phyloP scores from a whole-genome alignment of 2,797 vertebrate genomes.

The Sorex maritimensis region DNA sequence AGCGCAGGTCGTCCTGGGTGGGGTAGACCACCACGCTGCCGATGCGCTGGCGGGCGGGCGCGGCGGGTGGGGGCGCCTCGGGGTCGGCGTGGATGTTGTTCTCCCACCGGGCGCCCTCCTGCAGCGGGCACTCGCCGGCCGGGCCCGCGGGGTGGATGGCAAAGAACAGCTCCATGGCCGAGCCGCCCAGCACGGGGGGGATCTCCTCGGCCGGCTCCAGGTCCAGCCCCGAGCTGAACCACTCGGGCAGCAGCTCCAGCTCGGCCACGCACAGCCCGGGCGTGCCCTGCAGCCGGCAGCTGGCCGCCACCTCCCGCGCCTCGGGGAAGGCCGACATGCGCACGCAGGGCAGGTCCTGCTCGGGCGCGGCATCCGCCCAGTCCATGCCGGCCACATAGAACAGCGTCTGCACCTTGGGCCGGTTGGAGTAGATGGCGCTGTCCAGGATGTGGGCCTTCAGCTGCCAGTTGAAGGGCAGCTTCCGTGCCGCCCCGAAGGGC shows the following conservation, averaged over 20 bases:
- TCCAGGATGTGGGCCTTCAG: constrained; percentile 95
- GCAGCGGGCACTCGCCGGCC: constrained; percentile 92
- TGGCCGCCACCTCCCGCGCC: constrained; percentile 92
- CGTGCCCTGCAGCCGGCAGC: constrained; percentile 94
- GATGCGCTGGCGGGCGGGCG: constrained; percentile 93
- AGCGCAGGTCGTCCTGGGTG: constrained; percentile 91
- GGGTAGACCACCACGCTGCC: constrained; percentile 94
- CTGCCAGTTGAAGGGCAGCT: constrained; percentile 95
- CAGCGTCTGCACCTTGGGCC: constrained; percentile 96
- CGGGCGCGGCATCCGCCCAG: constrained; percentile 93
- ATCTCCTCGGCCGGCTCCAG: constrained; percentile 91
- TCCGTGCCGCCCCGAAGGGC: constrained; percentile 90
- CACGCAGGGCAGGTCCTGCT: constrained; percentile 94
- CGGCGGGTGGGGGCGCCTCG: constrained; percentile 86
- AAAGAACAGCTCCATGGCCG: constrained; percentile 95
- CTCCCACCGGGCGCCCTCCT: constrained; percentile 92
- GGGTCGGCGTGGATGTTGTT: constrained; percentile 89
- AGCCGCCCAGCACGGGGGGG: constrained; percentile 89
- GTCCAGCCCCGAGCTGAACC: constrained; percentile 93
- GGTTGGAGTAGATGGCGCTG: constrained; percentile 93
- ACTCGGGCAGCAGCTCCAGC: constrained; percentile 94
- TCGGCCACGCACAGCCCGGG: constrained; percentile 97
- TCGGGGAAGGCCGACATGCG: constrained; percentile 94
- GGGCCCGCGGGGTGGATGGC: constrained; percentile 92
- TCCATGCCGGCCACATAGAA: constrained; percentile 95